Conservation (phyloP, 1,140 invertebrate species). For the Ericerus pela region DNA sequence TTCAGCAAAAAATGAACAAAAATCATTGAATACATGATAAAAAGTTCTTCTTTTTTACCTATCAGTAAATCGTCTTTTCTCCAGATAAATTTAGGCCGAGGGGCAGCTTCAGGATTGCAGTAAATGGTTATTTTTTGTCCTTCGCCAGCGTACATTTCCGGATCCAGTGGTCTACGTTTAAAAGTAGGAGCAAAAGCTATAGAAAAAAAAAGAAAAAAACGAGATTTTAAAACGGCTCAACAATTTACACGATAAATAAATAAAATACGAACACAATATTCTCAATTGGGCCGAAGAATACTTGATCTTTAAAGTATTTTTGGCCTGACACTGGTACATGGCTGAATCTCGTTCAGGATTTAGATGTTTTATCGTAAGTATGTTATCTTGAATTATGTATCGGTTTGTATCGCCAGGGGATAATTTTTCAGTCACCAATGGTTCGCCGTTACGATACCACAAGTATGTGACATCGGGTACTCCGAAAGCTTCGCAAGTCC, state of each 20-base stretch:
- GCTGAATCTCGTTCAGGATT: slow-evolving; percentile 67
- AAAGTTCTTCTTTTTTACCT: slow-evolving; percentile 31
- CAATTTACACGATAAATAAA: background rate
- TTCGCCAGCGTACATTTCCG: slow-evolving; percentile 78
- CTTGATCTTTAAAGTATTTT: slow-evolving; percentile 69
- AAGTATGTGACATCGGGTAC: slow-evolving; percentile 85
- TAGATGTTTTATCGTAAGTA: slow-evolving; percentile 63
- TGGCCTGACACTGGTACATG: slow-evolving; percentile 92
- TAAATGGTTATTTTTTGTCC: slow-evolving; percentile 79
- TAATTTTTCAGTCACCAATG: slow-evolving; percentile 40
- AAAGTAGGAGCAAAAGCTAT: slow-evolving; percentile 74
- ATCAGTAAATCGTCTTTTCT: slow-evolving; percentile 74
- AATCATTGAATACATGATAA: background rate
- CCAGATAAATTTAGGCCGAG: slow-evolving; percentile 76
- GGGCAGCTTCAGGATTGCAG: slow-evolving; percentile 89
- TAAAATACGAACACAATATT: slow-evolving; percentile 41
- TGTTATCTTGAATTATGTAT: slow-evolving; percentile 72
- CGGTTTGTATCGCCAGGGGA: slow-evolving; percentile 50
- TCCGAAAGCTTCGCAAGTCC: slow-evolving; percentile 91
- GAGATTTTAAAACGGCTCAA: slow-evolving; percentile 18
- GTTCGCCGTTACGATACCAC: slow-evolving; percentile 78
- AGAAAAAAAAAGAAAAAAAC: slow-evolving; percentile 22
- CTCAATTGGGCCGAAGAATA: slow-evolving; percentile 81
- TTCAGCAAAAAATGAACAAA: background rate
- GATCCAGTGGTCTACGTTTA: slow-evolving; percentile 71